These are phyloP conservation scores for Perizoma flavofasciatum DNA, from an alignment of 2,888 invertebrate species.

Conservation along the genomic window DNA sequence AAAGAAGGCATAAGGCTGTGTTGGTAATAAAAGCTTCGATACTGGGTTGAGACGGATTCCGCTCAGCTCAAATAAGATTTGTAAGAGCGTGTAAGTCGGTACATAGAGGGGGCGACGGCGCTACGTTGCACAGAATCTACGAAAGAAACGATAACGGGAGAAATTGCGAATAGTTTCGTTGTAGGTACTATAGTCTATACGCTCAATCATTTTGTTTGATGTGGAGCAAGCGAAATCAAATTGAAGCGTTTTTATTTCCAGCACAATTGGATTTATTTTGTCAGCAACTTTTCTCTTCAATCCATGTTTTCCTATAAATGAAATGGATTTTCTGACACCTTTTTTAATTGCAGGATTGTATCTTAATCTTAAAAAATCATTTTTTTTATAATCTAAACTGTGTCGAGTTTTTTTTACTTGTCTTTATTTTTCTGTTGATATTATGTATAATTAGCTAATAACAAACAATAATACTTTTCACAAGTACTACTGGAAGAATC, in stretches of 20 bases:
- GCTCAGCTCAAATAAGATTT: slow-evolving; percentile 70
- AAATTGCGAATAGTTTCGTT: slow-evolving; percentile 24
- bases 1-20: slow-evolving; percentile 24
- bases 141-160: slow-evolving; percentile 38
- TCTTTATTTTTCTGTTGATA: too few relatives aligned
- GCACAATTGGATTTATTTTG: background rate
- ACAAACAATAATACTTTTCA: too few relatives aligned
- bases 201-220: slow-evolving; percentile 17
- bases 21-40: slow-evolving; percentile 67
- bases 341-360: too few relatives aligned
- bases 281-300: slow-evolving; percentile 2
- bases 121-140: slow-evolving; percentile 41
- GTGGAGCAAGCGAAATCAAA: slow-evolving; percentile 7
- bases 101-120: slow-evolving; percentile 12
- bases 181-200: background rate
- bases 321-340: background rate
- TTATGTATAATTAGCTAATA: too few relatives aligned
- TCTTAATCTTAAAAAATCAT: too few relatives aligned
- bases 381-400: too few relatives aligned
- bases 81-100: slow-evolving; percentile 53
- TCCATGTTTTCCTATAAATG: background rate
- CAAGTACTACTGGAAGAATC: too few relatives aligned
- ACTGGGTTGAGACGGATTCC: slow-evolving; percentile 61
- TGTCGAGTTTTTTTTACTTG: too few relatives aligned
- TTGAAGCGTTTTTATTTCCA: slow-evolving; percentile 23